Base-by-base conservation (phyloP, 1,140 invertebrate genomes). In the Yoshiicerus persimilis region DNA sequence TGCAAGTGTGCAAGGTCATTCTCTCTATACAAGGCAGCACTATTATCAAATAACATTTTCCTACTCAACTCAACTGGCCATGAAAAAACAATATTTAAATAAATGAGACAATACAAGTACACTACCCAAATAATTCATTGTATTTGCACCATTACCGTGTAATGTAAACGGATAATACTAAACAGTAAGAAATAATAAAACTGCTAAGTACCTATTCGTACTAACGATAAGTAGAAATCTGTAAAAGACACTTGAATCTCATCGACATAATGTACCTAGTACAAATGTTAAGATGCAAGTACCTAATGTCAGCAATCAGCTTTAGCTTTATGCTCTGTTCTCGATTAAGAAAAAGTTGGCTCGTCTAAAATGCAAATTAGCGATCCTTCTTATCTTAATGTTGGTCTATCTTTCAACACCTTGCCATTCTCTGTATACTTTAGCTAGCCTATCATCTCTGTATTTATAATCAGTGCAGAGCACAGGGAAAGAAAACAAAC, bases 281-380 rank as follows among this genome's bases (percentile, higher is more conserved):
- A n/a, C n/a, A n/a, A n/a, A n/a, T n/a, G n/a, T n/a, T n/a, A n/a
- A n/a, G n/a, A 32, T 5, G 27, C 10, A 70, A 70, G 66, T 70
- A 70, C 66, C 66, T 80, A 36, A 9, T 80, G 75, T 20, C 30
- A 36, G 20, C 75, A 80, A 32, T 80, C 75, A 36, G 6, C 75
- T 38, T 27, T 10, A 13, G 16, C 66, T 70, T 70, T 30, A 36
- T 80, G 27, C 30, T 36, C 75, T 80, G 75, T 38, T 77, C 32
- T 80, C 75, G 20, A 70, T 70, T 32, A 56, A 80, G 75, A 80
- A 80, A 80, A 80, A 80, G 30, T 16, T 80, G 32, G 34, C 75
- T 80, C 75, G 75, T 80, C 75, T n/a, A 80, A 80, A 36, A 80
- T 80, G 75, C 75, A 80, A 80, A 80, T 80, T 80, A 80, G 75